phyloP scores from a whole-genome alignment of 1,140 invertebrate species.

The Arctopsyche grandis region DNA sequence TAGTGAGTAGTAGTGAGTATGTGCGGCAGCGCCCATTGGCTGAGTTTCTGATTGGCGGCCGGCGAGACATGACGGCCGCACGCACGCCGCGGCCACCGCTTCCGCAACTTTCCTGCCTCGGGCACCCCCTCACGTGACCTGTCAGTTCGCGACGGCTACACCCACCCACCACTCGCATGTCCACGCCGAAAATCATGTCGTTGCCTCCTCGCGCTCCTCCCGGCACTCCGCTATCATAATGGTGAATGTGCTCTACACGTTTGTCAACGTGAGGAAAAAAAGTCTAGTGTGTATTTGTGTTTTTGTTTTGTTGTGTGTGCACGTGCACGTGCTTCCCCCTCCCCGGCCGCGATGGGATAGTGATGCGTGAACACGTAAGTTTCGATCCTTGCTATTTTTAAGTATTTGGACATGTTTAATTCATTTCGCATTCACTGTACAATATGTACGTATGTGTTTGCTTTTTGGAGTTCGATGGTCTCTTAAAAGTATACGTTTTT shows the following conservation, averaged over 20 bases:
- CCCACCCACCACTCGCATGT: not conserved
- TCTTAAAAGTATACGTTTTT: too few relatives aligned
- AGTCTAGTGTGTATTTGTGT: not conserved
- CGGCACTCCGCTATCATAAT: not conserved
- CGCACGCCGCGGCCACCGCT: slow-evolving; percentile 43
- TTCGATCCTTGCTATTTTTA: too few relatives aligned
- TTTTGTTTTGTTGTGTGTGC: not conserved
- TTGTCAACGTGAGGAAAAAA: too few relatives aligned
- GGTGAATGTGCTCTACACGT: not conserved
- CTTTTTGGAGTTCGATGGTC: too few relatives aligned
- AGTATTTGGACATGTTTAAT: too few relatives aligned
- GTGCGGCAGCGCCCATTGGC: slow-evolving; percentile 22
- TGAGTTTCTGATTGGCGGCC: slow-evolving; percentile 51
- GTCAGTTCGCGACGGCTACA: not conserved
- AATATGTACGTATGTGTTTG: too few relatives aligned
- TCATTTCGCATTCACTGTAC: too few relatives aligned
- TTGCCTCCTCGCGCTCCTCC: not conserved
- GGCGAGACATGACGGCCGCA: slow-evolving; percentile 51
- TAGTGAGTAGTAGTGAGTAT: slow-evolving; percentile 4
- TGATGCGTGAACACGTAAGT: too few relatives aligned
- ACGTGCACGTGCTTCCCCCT: too few relatives aligned
- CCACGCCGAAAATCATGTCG: not conserved
- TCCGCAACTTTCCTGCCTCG: slow-evolving; percentile 10
- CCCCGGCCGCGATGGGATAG: too few relatives aligned
- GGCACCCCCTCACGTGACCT: not conserved